Base-by-base conservation (phyloP, 92 coral and sea anemone genomes). In the Paragorgia papillata region DNA sequence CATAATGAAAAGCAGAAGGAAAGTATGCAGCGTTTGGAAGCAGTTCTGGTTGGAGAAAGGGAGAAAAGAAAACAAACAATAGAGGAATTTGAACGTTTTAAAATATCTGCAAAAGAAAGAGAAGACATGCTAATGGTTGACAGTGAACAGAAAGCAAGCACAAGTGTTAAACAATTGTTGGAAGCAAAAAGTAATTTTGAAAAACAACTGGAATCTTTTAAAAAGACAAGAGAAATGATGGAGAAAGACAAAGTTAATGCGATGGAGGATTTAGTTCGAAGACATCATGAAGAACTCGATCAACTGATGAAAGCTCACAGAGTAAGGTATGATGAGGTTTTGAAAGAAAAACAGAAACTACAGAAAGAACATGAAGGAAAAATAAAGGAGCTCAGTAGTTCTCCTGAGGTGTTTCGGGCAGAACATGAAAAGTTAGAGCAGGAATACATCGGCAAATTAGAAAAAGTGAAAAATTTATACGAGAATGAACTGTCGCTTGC, bases 291-390 rank as follows among this genome's bases (percentile, higher is more conserved):
- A 15, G 98, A 94, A 69, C 83, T 94, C 14, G 98, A 91, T 59
- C 92, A 87, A 34, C 97, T 94, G 2, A 94, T 94, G 97, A 94
- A 94, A 81, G 98, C 98, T 32, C 98, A 94, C 30, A 80, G 98
- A 24, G 92, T 94, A 10, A 89, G 98, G 14, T 94, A 94, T 60
- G 94, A 94, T 48, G 97, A 94, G 65, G 88, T 94, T 63, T 80
- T 89, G 40, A 89, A 82, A 79, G 98, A 94, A 61, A 94, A 91
- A 58, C 80, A 94, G 56, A 94, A 80, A 69, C 51, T 94, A 18
- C 91, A 87, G 59, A 74, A 85, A 80, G 95, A 86, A 9, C 79
- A 69, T 73, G 83, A 94, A 69, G 84, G 85, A 18, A 86, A 51
- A 61, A 73, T 80, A 6, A 75, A 79, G 59, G 83, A 71, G 8